These are phyloP conservation scores for Diarsia dahlii DNA, from an alignment of 2,888 invertebrate genomes.

Conservation along the genomic window DNA sequence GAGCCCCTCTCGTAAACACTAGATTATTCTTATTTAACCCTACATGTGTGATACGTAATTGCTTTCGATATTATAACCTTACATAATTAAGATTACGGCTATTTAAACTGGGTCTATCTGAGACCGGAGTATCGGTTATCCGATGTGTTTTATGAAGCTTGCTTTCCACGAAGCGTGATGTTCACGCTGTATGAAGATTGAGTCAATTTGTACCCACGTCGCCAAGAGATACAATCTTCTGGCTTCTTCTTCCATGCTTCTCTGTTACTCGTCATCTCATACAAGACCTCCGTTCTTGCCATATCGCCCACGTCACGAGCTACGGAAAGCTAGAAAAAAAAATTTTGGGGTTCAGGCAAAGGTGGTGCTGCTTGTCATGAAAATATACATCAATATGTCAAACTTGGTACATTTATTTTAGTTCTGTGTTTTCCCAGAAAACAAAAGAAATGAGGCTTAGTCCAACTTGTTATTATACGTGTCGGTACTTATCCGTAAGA, in stretches of 20 bases:
- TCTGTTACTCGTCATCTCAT: no score
- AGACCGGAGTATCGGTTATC: background rate
- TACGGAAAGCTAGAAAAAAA: background rate
- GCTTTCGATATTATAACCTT: conserved; percentile 38
- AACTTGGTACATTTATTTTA: background rate
- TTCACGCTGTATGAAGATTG: background rate
- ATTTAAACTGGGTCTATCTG: conserved; percentile 35
- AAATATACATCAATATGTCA: background rate
- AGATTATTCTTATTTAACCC: conserved; percentile 40
- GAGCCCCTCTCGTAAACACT: conserved; percentile 35
- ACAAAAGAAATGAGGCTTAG: no score
- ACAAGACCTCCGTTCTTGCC: no score
- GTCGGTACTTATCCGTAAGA: background rate
- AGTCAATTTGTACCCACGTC: background rate
- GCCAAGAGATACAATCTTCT: background rate
- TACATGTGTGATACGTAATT: conserved; percentile 31
- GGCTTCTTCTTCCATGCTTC: no score
- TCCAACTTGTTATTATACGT: background rate
- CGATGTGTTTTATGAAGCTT: background rate
- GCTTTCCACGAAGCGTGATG: background rate
- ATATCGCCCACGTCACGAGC: no score
- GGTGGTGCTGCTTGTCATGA: background rate
- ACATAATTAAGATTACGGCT: conserved; percentile 38
- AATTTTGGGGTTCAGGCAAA: background rate
- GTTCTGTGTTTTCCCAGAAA: background rate